Conservation (phyloP, 2,888 invertebrate genomes). For the Scaptomyza caliginosa region DNA sequence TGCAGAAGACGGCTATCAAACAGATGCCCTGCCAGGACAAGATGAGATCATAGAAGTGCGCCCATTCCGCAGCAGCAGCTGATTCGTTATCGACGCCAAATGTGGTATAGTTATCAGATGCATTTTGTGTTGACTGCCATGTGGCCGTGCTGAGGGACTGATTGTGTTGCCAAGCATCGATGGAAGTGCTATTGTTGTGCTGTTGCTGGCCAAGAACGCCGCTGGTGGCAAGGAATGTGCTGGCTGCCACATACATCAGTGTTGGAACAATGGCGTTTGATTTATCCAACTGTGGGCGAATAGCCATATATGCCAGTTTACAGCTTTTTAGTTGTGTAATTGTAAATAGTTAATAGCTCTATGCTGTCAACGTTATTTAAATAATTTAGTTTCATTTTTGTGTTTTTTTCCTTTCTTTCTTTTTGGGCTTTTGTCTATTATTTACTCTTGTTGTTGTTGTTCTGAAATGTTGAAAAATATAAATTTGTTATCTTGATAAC, state of each 20-base stretch:
- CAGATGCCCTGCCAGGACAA: conserved; percentile 85
- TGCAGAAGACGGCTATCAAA: conserved; percentile 87
- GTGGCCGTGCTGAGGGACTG: conserved; percentile 21
- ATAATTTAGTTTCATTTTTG: conserved; percentile 31
- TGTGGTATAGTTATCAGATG: conserved; percentile 28
- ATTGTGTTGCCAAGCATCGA: conserved; percentile 57
- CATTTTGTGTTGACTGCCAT: conserved; percentile 37
- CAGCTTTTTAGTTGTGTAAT: not conserved
- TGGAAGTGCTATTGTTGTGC: conserved; percentile 63
- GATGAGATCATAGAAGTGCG: conserved; percentile 80
- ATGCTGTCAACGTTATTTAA: conserved; percentile 43
- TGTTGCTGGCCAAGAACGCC: conserved; percentile 51
- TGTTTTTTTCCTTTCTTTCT: too few species aligned
- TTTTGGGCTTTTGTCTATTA: conserved; percentile 20
- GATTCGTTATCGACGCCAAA: conserved; percentile 65
- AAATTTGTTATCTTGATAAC: too few species aligned
- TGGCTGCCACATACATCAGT: conserved; percentile 72
- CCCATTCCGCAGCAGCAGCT: conserved; percentile 72
- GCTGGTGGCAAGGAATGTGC: conserved; percentile 61
- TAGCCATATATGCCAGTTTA: conserved; percentile 61
- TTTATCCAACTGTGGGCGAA: conserved; percentile 54
- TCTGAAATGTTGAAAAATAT: conserved; percentile 23
- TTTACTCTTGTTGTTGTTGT: conserved; percentile 1
- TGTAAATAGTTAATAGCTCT: conserved; percentile 3
- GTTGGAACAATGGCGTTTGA: conserved; percentile 48